Percentiles rank a stretch among this genome's conserved stretches.
Evolutionary conservation across 1,140 invertebrate genomes (phyloP).

Genomic region (Sinella curviseta): DNA sequence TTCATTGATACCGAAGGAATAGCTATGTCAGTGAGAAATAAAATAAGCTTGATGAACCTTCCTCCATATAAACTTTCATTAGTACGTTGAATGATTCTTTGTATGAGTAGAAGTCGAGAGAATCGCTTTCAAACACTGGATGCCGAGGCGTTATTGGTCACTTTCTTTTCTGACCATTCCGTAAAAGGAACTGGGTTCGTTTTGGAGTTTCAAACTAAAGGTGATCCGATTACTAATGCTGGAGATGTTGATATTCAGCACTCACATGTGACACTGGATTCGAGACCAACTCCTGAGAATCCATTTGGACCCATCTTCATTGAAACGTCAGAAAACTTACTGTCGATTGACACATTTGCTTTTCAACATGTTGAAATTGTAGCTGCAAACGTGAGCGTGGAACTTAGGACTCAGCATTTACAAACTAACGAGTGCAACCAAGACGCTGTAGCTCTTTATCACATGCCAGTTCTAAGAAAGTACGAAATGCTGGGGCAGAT

Average conservation of each 20-base stretch:
- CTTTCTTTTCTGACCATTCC: slow-evolving; percentile 14
- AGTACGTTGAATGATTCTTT: background rate
- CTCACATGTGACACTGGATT: background rate
- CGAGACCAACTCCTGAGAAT: background rate
- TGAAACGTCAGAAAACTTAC: background rate
- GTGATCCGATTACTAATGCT: background rate
- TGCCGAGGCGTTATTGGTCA: background rate
- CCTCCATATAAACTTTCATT: background rate
- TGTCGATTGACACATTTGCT: background rate
- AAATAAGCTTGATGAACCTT: background rate
- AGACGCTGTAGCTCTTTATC: background rate
- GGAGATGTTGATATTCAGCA: background rate
- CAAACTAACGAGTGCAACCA: background rate
- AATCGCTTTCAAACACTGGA: slow-evolving; percentile 9
- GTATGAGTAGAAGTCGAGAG: slow-evolving; percentile 12
- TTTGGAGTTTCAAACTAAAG: slow-evolving; percentile 19
- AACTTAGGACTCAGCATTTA: background rate
- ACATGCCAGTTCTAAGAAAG: background rate
- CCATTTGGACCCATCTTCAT: background rate
- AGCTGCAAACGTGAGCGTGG: background rate
- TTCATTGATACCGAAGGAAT: background rate
- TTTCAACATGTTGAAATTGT: background rate
- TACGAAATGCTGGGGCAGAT: background rate
- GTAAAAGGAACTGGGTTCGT: background rate
- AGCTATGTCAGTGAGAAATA: background rate